Percentiles rank a stretch among this genome's conserved stretches.
Conservation (phyloP, 2,113 vertebrate genomes). For the Peucedramus taeniatus region DNA sequence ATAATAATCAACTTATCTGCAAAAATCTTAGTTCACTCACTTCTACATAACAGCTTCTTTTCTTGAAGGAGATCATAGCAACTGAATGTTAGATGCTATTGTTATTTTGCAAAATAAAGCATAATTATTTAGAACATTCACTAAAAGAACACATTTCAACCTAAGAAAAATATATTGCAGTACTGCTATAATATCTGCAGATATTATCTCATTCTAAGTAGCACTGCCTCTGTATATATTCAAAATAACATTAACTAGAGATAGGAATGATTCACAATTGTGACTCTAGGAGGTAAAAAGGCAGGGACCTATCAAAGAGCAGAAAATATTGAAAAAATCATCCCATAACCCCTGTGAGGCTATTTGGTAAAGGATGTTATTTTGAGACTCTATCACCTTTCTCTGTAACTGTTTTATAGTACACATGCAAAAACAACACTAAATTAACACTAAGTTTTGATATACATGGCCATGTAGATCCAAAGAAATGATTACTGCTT, state of each 20-base stretch:
- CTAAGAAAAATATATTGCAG: conserved; percentile 26
- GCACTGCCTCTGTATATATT: not conserved
- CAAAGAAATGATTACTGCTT: conserved; percentile 37
- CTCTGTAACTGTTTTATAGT: not conserved
- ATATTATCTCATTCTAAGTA: not conserved
- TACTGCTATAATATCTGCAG: not conserved
- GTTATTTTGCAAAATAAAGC: conserved; percentile 56
- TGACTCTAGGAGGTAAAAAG: not conserved
- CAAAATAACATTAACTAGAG: not conserved
- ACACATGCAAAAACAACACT: not conserved
- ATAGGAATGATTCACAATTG: not conserved
- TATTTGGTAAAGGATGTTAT: not conserved
- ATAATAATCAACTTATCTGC: not conserved
- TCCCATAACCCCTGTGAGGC: not conserved
- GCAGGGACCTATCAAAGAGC: not conserved
- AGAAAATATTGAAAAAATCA: not conserved
- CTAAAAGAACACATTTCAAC: conserved; percentile 37
- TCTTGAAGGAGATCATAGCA: conserved; percentile 45
- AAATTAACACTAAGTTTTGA: not conserved
- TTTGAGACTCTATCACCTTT: not conserved
- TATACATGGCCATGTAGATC: not conserved
- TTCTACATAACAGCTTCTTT: conserved; percentile 10
- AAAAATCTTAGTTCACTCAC: conserved; percentile 15
- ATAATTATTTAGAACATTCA: conserved; percentile 56
- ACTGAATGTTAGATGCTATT: conserved; percentile 54